Evolutionary conservation across 2,888 invertebrate genomes (phyloP).

Genomic region (Cordilura impudica): DNA sequence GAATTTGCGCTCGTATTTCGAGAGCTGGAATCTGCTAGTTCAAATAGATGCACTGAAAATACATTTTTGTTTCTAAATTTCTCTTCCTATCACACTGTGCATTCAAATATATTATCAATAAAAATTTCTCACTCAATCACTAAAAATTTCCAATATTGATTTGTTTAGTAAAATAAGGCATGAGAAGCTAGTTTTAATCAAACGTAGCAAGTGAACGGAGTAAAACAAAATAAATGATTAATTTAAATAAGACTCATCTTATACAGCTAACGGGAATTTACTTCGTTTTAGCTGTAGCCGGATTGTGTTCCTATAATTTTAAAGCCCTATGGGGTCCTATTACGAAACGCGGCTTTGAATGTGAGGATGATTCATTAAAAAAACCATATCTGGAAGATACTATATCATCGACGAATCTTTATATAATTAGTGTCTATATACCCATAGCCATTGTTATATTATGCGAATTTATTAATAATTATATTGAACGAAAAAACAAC

Average conservation of each 20-base stretch:
- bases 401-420: conserved; percentile 54
- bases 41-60: too few relatives aligned
- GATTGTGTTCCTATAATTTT: conserved; percentile 10
- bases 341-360: conserved; percentile 68
- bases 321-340: conserved; percentile 15
- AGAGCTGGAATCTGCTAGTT: too few relatives aligned
- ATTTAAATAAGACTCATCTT: conserved; percentile 1
- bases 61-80: too few relatives aligned
- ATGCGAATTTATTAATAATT: conserved; percentile 58
- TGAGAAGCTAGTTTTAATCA: not conserved
- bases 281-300: not conserved
- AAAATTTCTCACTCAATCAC: too few relatives aligned
- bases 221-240: not conserved
- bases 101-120: too few relatives aligned
- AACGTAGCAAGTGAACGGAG: not conserved
- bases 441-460: conserved; percentile 63
- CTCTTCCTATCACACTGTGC: too few relatives aligned
- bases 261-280: conserved; percentile 16
- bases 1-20: too few relatives aligned
- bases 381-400: conserved; percentile 68
- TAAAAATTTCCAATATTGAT: too few relatives aligned
- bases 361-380: conserved; percentile 66
- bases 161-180: too few relatives aligned
- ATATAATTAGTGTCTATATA: conserved; percentile 60
- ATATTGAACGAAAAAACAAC: not conserved